A percentile compares a stretch with the other conserved stretches of the same genome.
Conservation (phyloP, 2,113 vertebrate genomes). For the Bujurquina vittata region DNA sequence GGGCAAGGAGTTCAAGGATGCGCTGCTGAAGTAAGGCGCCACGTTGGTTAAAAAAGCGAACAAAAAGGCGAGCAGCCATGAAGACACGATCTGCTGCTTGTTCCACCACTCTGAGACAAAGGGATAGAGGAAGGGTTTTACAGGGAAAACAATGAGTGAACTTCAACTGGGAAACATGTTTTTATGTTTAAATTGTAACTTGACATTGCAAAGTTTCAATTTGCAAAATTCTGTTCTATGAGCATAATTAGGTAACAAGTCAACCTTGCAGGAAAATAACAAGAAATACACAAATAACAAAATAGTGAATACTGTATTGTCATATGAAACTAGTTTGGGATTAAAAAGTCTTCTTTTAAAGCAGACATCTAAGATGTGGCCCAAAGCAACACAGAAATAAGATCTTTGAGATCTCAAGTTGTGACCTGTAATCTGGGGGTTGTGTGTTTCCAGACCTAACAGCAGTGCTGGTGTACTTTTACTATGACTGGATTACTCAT, state of each 20-base stretch:
- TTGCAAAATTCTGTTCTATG: neutral
- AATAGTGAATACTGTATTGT: neutral
- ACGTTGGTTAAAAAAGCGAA: slow-evolving; percentile 71
- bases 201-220: neutral
- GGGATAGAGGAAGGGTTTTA: neutral
- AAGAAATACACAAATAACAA: neutral
- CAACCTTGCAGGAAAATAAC: neutral
- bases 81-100: slow-evolving; percentile 78
- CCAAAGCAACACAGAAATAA: neutral
- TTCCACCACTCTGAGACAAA: slow-evolving; percentile 69
- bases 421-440: neutral
- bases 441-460: neutral
- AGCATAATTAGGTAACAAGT: neutral
- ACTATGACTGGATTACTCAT: no score
- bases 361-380: neutral
- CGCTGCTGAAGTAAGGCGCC: slow-evolving; percentile 69
- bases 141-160: neutral
- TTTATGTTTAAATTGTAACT: neutral
- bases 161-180: neutral
- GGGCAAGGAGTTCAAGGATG: slow-evolving; percentile 66
- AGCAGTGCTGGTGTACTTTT: no score
- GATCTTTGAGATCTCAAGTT: neutral
- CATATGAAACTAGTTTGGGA: neutral
- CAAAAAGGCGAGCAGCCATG: slow-evolving; percentile 78
- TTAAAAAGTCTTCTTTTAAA: neutral